phyloP scores from a whole-genome alignment of 2,113 vertebrate species.

The Chrysemys picta region DNA sequence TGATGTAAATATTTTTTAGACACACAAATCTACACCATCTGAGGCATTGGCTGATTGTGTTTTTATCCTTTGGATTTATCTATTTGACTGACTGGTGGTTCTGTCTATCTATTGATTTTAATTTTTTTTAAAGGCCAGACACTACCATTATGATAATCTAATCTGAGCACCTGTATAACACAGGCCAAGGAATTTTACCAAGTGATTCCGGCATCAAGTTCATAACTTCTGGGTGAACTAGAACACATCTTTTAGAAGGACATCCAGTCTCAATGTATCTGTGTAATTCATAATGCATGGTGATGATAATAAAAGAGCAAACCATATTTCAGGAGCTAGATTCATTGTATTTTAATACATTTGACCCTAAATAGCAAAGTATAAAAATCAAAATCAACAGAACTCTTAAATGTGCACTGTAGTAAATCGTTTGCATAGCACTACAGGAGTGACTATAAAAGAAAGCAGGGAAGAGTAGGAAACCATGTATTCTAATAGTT shows the following conservation, averaged over 20 bases:
- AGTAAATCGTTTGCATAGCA: slow-evolving; percentile 29
- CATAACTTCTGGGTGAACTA: neutral
- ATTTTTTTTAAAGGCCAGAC: too few species aligned
- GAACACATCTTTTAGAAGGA: neutral
- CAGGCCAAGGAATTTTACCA: neutral
- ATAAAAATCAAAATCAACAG: slow-evolving; percentile 55
- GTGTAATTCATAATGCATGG: slow-evolving; percentile 10
- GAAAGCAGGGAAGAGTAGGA: neutral
- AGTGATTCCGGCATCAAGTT: neutral
- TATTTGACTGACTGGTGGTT: neutral
- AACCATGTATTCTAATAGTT: neutral
- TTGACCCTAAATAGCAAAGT: slow-evolving; percentile 18
- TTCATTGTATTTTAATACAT: slow-evolving; percentile 31
- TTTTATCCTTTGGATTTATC: neutral
- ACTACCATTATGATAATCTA: neutral
- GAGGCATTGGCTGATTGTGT: neutral
- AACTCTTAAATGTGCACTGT: slow-evolving; percentile 39
- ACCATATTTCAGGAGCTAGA: slow-evolving; percentile 49
- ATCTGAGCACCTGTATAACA: neutral
- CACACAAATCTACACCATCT: neutral
- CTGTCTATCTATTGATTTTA: too few species aligned
- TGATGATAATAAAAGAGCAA: slow-evolving; percentile 51
- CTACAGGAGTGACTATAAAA: slow-evolving; percentile 3
- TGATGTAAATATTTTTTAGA: neutral
- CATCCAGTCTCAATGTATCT: neutral